Conservation (phyloP, 2,888 invertebrate species). For the Papilio demoleus region DNA sequence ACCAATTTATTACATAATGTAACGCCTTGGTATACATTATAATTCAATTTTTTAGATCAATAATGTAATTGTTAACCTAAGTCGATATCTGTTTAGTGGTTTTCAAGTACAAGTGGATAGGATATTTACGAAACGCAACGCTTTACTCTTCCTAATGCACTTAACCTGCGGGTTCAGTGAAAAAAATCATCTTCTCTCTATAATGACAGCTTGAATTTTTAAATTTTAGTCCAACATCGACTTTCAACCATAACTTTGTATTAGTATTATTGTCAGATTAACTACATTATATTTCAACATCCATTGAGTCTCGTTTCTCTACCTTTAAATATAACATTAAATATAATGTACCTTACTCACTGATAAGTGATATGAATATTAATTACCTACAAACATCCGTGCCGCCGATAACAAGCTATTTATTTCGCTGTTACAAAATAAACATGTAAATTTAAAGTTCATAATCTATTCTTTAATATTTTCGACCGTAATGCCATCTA, state of each 20-base stretch:
- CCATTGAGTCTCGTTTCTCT: neutral
- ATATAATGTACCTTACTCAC: neutral
- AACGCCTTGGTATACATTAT: neutral
- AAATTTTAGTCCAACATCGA: too few relatives aligned
- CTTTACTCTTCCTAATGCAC: neutral
- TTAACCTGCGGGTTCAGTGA: too few relatives aligned
- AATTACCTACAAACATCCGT: constrained; percentile 28
- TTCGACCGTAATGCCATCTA: neutral
- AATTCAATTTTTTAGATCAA: neutral
- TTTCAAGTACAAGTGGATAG: neutral
- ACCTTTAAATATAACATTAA: neutral
- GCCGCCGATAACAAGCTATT: constrained; percentile 20
- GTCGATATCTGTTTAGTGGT: neutral
- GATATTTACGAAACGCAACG: neutral
- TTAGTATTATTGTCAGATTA: too few relatives aligned
- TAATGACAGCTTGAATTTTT: too few relatives aligned
- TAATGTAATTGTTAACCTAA: neutral
- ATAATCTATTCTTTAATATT: neutral
- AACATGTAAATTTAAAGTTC: neutral
- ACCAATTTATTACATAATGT: constrained; percentile 8
- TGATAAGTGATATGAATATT: constrained; percentile 32
- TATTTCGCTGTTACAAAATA: constrained; percentile 7
- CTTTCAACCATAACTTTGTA: too few relatives aligned
- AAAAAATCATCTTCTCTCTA: too few relatives aligned
- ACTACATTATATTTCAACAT: too few relatives aligned